Base-by-base conservation (phyloP, 2,797 vertebrate species). In the Miichthys miiuy region DNA sequence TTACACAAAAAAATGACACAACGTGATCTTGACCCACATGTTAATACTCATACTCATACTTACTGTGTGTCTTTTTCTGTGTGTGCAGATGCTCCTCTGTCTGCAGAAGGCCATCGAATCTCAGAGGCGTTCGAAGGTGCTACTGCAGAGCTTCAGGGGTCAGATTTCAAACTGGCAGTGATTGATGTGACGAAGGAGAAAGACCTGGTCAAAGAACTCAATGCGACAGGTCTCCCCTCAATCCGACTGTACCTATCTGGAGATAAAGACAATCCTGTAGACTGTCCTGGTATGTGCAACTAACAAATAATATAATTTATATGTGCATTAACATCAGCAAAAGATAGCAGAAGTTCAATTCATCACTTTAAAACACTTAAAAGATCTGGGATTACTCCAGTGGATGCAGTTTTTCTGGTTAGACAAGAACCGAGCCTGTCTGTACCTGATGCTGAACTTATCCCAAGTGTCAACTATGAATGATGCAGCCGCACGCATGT, bases 171-270 rank as follows among this genome's bases (percentile, higher is more conserved):
- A 64, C 93, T 97, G 70, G 97, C 96, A 46, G 94, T 93, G 79
- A 89, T 97, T 2, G 96, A 98, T 55, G 89, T 96, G 77, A 89
- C 92, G 0, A 82, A 96, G 20, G 96, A 99, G 80, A 95, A 93
- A 6, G 95, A 96, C 0, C 92, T 99, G 55, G 94, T 80, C 3
- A 94, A 95, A 86, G 94, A 96, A 60, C 96, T 99, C 60, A 91
- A 94, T 0, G 84, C 94, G 30, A 92, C 81, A 1, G 87, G 85
- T 17, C 89, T 94, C 23, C 95, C 96, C 0, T 88, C 93, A 0
- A 87, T 98, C 86, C 96, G 94, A 70, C 93, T 98, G 27, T 99
- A 96, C 92, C 91, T 97, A 5, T 93, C 94, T 27, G 96, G 96
- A 66, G 95, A 96, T 75, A 96, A 96, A 85, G 79, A 92, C 62